phyloP scores from a whole-genome alignment of 2,113 vertebrate genomes.

The Natator depressus region DNA sequence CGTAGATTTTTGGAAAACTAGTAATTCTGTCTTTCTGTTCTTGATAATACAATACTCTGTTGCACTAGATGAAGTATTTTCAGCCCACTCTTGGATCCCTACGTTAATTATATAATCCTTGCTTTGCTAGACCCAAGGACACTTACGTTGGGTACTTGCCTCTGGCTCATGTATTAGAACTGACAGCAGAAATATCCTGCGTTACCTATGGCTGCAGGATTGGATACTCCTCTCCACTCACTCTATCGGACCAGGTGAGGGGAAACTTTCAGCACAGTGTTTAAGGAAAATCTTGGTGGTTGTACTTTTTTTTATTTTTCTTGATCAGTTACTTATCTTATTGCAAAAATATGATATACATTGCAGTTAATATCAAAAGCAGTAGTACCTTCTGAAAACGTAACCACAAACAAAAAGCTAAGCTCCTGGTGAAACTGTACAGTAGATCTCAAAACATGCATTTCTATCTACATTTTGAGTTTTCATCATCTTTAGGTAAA shows the following conservation, averaged over 20 bases:
- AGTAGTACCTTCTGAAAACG: neutral
- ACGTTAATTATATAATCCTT: neutral
- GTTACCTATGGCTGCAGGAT: constrained; percentile 95
- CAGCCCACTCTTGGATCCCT: neutral
- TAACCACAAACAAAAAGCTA: neutral
- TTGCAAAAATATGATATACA: neutral
- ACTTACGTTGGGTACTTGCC: constrained; percentile 96
- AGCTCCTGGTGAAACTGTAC: neutral
- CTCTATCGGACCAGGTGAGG: constrained; percentile 94
- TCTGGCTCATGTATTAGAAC: constrained; percentile 94
- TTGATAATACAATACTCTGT: neutral
- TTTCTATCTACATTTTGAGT: neutral
- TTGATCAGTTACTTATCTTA: neutral
- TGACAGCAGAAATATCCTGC: constrained; percentile 97
- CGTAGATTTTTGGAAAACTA: neutral
- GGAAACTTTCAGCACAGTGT: neutral
- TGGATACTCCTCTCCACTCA: constrained; percentile 96
- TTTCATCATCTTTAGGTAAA: neutral
- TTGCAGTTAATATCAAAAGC: neutral
- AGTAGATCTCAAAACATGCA: rapidly evolving
- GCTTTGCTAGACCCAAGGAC: constrained; percentile 85
- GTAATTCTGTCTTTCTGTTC: neutral
- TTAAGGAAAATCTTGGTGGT: neutral
- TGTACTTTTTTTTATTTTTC: neutral
- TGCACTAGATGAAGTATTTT: neutral